phyloP scores from a whole-genome alignment of 2,888 invertebrate genomes.

The Sinhomidia bicolor region DNA sequence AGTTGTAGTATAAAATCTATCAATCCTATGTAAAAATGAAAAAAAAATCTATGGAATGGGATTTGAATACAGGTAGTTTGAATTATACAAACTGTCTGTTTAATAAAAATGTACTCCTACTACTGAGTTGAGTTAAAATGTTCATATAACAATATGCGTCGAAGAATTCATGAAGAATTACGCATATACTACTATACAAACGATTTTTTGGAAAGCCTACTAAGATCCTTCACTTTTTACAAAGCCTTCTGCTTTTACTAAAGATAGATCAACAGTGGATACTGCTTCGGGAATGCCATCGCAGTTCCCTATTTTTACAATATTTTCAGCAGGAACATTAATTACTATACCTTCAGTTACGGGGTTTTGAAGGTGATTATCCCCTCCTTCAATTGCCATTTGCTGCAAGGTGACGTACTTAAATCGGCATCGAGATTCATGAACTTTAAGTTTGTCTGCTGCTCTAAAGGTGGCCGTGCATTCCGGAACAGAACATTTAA shows the following conservation, averaged over 20 bases:
- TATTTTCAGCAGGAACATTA: conserved; percentile 73
- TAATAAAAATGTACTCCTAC: too few relatives aligned
- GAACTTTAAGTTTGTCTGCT: conserved; percentile 73
- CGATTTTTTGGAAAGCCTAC: conserved; percentile 46
- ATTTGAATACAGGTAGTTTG: too few relatives aligned
- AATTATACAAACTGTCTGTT: too few relatives aligned
- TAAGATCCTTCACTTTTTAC: conserved; percentile 69
- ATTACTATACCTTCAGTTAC: conserved; percentile 73
- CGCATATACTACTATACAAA: too few relatives aligned
- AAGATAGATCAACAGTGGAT: conserved; percentile 72
- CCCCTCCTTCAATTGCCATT: conserved; percentile 71
- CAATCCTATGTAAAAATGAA: too few relatives aligned
- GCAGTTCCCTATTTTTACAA: conserved; percentile 71
- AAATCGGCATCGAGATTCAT: conserved; percentile 75
- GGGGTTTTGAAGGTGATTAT: conserved; percentile 71
- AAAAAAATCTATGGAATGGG: too few relatives aligned
- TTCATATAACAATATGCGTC: too few relatives aligned
- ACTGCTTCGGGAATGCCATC: conserved; percentile 73
- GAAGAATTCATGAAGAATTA: conserved; percentile 13
- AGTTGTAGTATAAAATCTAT: too few relatives aligned
- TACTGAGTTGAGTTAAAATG: too few relatives aligned
- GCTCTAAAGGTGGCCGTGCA: conserved; percentile 74
- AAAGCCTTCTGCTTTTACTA: conserved; percentile 70
- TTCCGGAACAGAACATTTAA: conserved; percentile 74
- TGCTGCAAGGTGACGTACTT: conserved; percentile 73